These are phyloP conservation scores for Manis crassicaudata DNA, from an alignment of 2,797 vertebrate species.

Conservation along the genomic window DNA sequence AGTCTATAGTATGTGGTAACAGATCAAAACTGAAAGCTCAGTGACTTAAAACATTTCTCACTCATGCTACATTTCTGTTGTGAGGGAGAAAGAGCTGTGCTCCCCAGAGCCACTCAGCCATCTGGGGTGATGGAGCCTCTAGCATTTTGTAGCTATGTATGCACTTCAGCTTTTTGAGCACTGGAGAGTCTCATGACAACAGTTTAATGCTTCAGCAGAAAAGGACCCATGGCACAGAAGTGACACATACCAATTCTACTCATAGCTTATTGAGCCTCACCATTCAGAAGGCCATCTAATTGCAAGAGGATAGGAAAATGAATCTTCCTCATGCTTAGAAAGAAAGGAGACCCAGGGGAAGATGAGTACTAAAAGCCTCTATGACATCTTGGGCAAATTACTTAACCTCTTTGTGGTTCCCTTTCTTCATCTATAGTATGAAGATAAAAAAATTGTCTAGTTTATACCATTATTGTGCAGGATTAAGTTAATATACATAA, in stretches of 20 bases:
- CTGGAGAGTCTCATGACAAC: background rate
- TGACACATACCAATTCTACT: background rate
- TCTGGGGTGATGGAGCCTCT: background rate
- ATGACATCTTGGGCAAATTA: background rate
- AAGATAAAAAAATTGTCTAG: background rate
- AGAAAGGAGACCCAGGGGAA: background rate
- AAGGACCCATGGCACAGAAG: background rate
- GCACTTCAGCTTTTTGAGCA: background rate
- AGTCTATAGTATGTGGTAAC: background rate
- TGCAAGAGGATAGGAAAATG: background rate
- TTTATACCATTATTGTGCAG: background rate
- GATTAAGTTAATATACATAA: background rate
- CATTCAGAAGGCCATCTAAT: background rate
- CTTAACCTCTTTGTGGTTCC: background rate
- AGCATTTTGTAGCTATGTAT: background rate
- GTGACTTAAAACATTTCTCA: background rate
- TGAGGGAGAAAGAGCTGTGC: background rate
- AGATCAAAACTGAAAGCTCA: constrained; percentile 2
- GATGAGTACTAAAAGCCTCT: background rate
- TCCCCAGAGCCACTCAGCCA: background rate
- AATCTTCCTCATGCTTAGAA: background rate
- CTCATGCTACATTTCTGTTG: background rate
- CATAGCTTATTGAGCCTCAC: background rate
- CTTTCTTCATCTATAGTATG: background rate
- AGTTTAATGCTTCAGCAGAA: background rate